These are phyloP conservation scores for Aratinga solstitialis DNA, from an alignment of 2,797 vertebrate genomes.

Conservation along the genomic window DNA sequence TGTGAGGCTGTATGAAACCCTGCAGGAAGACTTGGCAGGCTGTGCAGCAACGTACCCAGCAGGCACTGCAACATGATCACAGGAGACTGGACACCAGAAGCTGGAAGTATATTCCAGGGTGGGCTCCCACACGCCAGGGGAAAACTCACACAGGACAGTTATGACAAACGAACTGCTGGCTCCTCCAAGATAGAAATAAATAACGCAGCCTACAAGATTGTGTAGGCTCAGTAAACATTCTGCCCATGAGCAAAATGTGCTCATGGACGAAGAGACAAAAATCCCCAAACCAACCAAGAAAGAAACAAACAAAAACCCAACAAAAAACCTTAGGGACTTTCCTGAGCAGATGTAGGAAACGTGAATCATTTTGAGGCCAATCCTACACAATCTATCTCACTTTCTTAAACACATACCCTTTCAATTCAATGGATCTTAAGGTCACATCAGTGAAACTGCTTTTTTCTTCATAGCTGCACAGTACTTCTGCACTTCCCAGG, in stretches of 20 bases:
- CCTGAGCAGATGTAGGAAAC: not conserved
- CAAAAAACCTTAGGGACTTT: not conserved
- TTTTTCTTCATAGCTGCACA: not conserved
- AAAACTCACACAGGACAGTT: not conserved
- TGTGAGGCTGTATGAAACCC: not conserved
- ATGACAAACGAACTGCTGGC: fast-evolving
- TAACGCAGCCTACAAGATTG: not conserved
- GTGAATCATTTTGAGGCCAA: not conserved
- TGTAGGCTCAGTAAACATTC: not conserved
- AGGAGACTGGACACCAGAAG: not conserved
- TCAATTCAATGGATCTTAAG: not conserved
- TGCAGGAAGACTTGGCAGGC: not conserved
- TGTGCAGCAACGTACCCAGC: not conserved
- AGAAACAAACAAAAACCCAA: not conserved
- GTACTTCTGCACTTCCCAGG: not conserved
- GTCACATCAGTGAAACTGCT: not conserved
- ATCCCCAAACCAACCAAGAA: not conserved
- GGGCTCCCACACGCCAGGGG: not conserved
- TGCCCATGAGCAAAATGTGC: not conserved
- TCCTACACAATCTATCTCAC: not conserved
- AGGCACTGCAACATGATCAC: not conserved
- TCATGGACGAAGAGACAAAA: not conserved
- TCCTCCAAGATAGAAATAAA: not conserved
- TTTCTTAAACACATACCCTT: not conserved
- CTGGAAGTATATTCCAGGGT: fast-evolving